Percentiles rank a stretch among this genome's conserved stretches.
Conservation (phyloP, 2,113 vertebrate genomes). For the Neotragus pygmaeus region DNA sequence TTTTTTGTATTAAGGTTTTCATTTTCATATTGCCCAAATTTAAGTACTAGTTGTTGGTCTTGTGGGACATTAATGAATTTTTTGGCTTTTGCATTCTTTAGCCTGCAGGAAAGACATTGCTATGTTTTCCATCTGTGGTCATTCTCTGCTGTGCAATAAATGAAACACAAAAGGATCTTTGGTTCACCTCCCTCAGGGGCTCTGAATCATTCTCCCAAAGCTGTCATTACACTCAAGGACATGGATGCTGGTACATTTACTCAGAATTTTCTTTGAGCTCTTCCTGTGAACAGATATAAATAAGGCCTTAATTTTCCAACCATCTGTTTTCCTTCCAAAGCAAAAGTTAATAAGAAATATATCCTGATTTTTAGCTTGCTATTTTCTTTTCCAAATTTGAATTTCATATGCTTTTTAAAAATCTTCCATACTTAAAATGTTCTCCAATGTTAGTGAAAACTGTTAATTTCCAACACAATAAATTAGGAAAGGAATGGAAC, state of each 20-base stretch:
- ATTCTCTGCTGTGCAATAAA: slow-evolving; percentile 69
- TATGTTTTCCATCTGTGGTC: slow-evolving; percentile 65
- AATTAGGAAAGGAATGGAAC: neutral
- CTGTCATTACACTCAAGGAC: slow-evolving; percentile 49
- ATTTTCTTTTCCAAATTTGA: neutral
- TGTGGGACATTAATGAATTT: slow-evolving; percentile 35
- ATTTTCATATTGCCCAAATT: neutral
- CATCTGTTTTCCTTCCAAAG: slow-evolving; percentile 42
- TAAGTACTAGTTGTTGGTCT: neutral
- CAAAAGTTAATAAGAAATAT: neutral
- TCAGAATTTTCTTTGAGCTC: slow-evolving; percentile 57
- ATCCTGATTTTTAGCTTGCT: neutral
- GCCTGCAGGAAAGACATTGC: slow-evolving; percentile 54
- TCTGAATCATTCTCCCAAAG: slow-evolving; percentile 63
- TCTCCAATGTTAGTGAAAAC: neutral
- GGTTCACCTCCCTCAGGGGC: slow-evolving; percentile 56
- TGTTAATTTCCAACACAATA: neutral
- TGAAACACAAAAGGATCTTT: slow-evolving; percentile 53
- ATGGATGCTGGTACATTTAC: slow-evolving; percentile 14
- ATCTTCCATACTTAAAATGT: neutral
- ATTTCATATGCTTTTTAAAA: neutral
- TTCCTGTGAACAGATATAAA: slow-evolving; percentile 57
- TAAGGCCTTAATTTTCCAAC: slow-evolving; percentile 52
- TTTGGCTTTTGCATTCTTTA: slow-evolving; percentile 50
- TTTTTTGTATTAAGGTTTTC: neutral